Conservation (phyloP, 2,797 vertebrate genomes). For the Eutrigla gurnardus region DNA sequence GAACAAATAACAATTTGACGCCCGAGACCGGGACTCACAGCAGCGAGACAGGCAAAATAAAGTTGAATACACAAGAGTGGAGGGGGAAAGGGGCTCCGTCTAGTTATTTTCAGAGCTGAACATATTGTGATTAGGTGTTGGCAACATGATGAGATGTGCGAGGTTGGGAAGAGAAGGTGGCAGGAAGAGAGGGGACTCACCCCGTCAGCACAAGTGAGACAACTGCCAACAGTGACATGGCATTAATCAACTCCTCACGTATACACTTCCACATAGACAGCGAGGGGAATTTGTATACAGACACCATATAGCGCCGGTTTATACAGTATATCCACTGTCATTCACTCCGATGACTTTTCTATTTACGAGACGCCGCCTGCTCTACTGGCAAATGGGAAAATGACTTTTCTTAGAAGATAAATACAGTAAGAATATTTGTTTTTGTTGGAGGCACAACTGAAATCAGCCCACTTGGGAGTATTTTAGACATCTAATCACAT, state of each 20-base stretch:
- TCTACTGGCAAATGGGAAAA: slow-evolving; percentile 48
- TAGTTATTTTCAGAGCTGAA: slow-evolving; percentile 61
- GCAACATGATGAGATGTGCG: slow-evolving; percentile 49
- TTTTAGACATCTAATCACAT: slow-evolving; percentile 34
- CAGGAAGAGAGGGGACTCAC: slow-evolving; percentile 45
- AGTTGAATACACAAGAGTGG: slow-evolving; percentile 44
- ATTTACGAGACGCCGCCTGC: slow-evolving; percentile 41
- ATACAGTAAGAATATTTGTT: slow-evolving; percentile 32
- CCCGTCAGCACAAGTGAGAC: slow-evolving; percentile 54
- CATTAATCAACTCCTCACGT: slow-evolving; percentile 71
- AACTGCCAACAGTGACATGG: slow-evolving; percentile 61
- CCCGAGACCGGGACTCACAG: slow-evolving; percentile 59
- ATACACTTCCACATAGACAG: slow-evolving; percentile 21
- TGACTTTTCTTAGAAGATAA: slow-evolving; percentile 35
- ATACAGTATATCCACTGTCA: slow-evolving; percentile 37
- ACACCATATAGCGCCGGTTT: slow-evolving; percentile 15
- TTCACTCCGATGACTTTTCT: slow-evolving; percentile 50
- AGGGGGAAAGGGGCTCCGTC: slow-evolving; percentile 19
- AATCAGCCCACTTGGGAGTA: slow-evolving; percentile 30
- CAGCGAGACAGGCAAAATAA: slow-evolving; percentile 26
- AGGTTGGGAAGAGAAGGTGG: slow-evolving; percentile 45
- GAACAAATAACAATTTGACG: slow-evolving; percentile 79
- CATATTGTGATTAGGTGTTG: slow-evolving; percentile 67
- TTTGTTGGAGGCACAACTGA: slow-evolving; percentile 32
- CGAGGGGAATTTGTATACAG: slow-evolving; percentile 39